These are phyloP conservation scores for Calliphora vomitoria DNA, from an alignment of 2,888 invertebrate species.

Conservation along the genomic window DNA sequence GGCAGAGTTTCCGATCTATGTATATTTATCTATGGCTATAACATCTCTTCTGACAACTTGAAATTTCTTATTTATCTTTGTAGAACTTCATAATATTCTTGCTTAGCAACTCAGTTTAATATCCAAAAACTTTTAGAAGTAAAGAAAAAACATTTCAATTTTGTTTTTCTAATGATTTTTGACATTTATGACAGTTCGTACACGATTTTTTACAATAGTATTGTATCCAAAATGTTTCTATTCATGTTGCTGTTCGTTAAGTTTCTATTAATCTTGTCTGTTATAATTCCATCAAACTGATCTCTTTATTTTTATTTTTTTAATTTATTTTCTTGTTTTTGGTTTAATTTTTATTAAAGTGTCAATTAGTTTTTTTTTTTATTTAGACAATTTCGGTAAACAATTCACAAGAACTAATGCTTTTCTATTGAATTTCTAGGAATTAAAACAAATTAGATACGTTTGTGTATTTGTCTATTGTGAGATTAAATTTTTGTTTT, in stretches of 20 bases:
- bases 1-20: no score
- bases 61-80: no score
- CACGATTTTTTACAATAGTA: not conserved
- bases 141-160: not conserved
- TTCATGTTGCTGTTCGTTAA: not conserved
- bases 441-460: constrained; percentile 11
- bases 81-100: no score
- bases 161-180: constrained; percentile 30
- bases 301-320: constrained; percentile 43
- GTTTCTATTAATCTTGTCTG: constrained; percentile 12
- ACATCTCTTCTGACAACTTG: no score
- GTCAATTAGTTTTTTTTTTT: constrained; percentile 58
- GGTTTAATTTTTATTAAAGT: constrained; percentile 45
- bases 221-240: constrained; percentile 6
- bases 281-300: constrained; percentile 26
- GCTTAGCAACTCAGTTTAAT: no score
- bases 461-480: constrained; percentile 34
- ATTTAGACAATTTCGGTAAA: constrained; percentile 10
- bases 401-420: constrained; percentile 2
- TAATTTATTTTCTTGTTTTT: not conserved
- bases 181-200: constrained; percentile 45
- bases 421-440: constrained; percentile 44
- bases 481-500: not conserved
- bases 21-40: no score
- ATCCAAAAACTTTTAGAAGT: no score